Base-by-base conservation (phyloP, 2,113 vertebrate species). In the Cromileptes altivelis region DNA sequence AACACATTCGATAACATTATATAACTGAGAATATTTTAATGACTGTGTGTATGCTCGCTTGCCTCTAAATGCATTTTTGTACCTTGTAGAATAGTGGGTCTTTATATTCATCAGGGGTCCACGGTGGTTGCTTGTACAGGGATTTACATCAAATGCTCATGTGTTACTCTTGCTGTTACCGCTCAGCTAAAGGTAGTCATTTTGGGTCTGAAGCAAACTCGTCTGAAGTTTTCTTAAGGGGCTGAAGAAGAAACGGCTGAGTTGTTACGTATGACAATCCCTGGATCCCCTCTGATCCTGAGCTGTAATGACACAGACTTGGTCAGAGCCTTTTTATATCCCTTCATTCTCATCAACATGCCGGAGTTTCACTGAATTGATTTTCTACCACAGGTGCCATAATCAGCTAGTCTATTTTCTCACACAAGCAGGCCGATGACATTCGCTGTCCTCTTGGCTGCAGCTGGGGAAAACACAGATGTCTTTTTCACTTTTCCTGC, bases 251-350 rank as follows among this genome's bases (percentile, higher is more conserved):
- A 75, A 87, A 85, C 45, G 42, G 65, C 55, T 68, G 67, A 85
- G 68, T 77, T 81, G 70, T 84, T 89, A 55, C 30, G 71, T 84
- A 68, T 85, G 70, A 90, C 90, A 87, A 84, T 86, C 82, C 85
- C 83, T 17, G 74, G 78, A 85, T 82, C 84, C 62, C 67, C 79
- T 87, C 87, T 89, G 90, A 92, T 93, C 84, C 87, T 72, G 60
- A 77, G 83, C 82, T 89, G 74, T 85, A 90, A 91, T 85, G 64
- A 89, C 77, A 79, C 72, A 82, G 61, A 70, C 57, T 78, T 68
- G 81, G 80, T 77, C 74, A 6, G 73, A 89, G 73, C 63, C 47
- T 73, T 50, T 81, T 77, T 53, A 62, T 52, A 81, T 60, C 60
- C 78, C 70, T 61, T 80, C 80, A 40, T 68, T 74, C 87, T 89